Evolutionary conservation across 2,888 invertebrate genomes (phyloP).

Genomic region (Argyresthia goedartella): DNA sequence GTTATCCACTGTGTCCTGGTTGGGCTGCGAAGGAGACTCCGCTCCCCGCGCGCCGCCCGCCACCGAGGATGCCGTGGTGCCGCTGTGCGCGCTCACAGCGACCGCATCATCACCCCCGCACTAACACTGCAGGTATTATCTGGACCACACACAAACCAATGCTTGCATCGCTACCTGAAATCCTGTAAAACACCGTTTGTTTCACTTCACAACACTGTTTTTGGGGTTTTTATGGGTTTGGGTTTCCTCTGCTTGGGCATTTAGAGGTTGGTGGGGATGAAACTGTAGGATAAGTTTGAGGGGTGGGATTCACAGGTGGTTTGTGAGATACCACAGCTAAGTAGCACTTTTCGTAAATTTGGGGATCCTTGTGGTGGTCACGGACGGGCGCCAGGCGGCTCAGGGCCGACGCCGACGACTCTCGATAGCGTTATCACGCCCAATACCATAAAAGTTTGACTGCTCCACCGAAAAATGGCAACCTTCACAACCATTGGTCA

Average conservation of each 20-base stretch:
- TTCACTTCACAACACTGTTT: constrained; percentile 13
- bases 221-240: too few relatives aligned
- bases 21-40: constrained; percentile 69
- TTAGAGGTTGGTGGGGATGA: too few relatives aligned
- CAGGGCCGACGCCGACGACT: background rate
- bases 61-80: constrained; percentile 68
- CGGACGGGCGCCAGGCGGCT: background rate
- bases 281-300: too few relatives aligned
- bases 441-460: constrained; percentile 49
- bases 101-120: constrained; percentile 71
- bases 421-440: constrained; percentile 39
- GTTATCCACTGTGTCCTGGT: constrained; percentile 67
- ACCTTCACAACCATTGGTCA: constrained; percentile 55
- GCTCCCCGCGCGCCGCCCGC: constrained; percentile 68
- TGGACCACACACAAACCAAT: constrained; percentile 61
- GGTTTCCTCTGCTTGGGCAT: too few relatives aligned
- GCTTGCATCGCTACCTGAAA: constrained; percentile 63
- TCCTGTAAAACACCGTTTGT: constrained; percentile 19
- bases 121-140: constrained; percentile 50
- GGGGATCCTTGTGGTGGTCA: background rate
- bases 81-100: constrained; percentile 69
- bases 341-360: background rate
- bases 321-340: too few relatives aligned
- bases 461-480: constrained; percentile 67
- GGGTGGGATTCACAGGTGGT: too few relatives aligned